These are phyloP conservation scores for Pseudomyrmex flavicornis DNA, from an alignment of 1,140 invertebrate species.

Conservation along the genomic window DNA sequence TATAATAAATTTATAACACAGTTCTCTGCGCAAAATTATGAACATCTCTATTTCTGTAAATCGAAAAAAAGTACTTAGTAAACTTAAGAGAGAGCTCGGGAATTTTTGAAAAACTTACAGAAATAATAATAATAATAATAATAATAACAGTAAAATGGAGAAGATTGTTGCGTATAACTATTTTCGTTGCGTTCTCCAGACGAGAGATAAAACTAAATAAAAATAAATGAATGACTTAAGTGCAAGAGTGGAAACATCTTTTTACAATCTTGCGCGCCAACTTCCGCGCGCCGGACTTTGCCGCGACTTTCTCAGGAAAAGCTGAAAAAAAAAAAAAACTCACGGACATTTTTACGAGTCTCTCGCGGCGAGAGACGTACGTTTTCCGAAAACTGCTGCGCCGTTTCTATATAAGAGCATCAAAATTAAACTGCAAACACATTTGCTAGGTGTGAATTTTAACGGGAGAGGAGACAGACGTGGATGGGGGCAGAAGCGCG, in stretches of 20 bases:
- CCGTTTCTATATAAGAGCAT: background rate
- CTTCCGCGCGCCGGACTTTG: background rate
- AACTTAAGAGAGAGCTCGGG: too few relatives aligned
- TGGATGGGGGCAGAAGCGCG: background rate
- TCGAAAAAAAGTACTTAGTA: too few relatives aligned
- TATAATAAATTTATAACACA: too few relatives aligned
- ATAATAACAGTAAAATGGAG: background rate
- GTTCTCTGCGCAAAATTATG: too few relatives aligned
- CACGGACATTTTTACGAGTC: background rate
- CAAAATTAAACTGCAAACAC: conserved; percentile 13
- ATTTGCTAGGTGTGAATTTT: background rate
- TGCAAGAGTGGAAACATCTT: conserved; percentile 3
- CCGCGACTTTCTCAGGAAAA: background rate
- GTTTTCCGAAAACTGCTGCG: background rate
- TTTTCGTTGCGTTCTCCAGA: background rate
- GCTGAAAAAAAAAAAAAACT: too few relatives aligned
- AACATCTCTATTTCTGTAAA: too few relatives aligned
- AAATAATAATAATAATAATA: too few relatives aligned
- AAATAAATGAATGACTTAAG: conserved; percentile 36
- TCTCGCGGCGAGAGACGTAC: background rate
- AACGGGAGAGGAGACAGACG: background rate
- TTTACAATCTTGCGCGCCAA: conserved; percentile 21
- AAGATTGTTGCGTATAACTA: background rate
- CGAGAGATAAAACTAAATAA: conserved; percentile 3
- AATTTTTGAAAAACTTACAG: too few relatives aligned